Evolutionary conservation across 2,113 vertebrate species (phyloP).

Genomic region (Nanorana parkeri): DNA sequence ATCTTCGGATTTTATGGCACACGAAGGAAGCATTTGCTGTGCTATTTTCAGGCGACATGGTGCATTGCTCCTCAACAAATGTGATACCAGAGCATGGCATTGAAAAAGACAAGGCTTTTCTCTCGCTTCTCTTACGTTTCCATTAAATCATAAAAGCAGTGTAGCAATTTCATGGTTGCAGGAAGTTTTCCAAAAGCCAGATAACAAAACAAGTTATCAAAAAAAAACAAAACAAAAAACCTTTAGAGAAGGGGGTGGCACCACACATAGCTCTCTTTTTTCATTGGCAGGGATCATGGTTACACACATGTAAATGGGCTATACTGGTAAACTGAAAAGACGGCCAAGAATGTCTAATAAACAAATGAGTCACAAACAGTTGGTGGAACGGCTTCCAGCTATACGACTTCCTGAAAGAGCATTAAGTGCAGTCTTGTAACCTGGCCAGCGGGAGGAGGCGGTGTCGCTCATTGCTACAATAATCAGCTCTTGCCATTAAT

Average conservation of each 20-base stretch:
- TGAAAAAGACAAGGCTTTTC: slow-evolving; percentile 50
- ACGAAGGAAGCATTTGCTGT: slow-evolving; percentile 32
- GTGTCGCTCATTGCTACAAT: background rate
- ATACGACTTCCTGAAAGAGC: slow-evolving; percentile 12
- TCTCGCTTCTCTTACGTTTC: slow-evolving; percentile 29
- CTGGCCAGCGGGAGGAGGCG: slow-evolving; percentile 27
- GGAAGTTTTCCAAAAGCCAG: slow-evolving; percentile 50
- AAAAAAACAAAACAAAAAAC: slow-evolving; percentile 9
- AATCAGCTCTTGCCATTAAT: slow-evolving; percentile 1
- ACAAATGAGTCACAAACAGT: slow-evolving; percentile 46
- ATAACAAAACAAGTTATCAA: slow-evolving; percentile 55
- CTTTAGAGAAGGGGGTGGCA: slow-evolving; percentile 5
- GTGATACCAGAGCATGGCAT: slow-evolving; percentile 53
- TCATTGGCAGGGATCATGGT: slow-evolving; percentile 2
- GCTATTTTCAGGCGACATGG: slow-evolving; percentile 36
- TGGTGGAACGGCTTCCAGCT: slow-evolving; percentile 18
- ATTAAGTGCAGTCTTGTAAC: slow-evolving; percentile 28
- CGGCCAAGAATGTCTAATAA: slow-evolving; percentile 38
- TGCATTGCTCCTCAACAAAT: slow-evolving; percentile 54
- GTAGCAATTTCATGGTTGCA: slow-evolving; percentile 47
- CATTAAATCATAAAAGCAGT: slow-evolving; percentile 54
- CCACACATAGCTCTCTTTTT: slow-evolving; percentile 5
- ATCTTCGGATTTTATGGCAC: slow-evolving; percentile 34
- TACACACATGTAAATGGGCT: slow-evolving; percentile 2
- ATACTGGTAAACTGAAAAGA: background rate